Evolutionary conservation across 2,888 invertebrate genomes (phyloP).

Genomic region (Macroteleia sp.): DNA sequence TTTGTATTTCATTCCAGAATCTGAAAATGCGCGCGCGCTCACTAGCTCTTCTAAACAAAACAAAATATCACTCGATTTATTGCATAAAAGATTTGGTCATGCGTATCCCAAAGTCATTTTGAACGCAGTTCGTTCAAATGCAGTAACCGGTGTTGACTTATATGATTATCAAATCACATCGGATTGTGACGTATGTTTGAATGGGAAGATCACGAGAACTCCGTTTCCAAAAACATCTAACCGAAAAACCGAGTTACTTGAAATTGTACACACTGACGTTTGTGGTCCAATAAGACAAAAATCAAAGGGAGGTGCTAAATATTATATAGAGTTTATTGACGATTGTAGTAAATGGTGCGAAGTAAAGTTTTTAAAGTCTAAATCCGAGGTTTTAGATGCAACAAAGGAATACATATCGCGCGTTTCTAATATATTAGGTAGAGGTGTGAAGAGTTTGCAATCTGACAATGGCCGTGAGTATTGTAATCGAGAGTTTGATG

Average conservation of each 20-base stretch:
- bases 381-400: not conserved
- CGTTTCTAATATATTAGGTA: not conserved
- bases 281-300: not conserved
- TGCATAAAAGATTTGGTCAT: no score
- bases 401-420: not conserved
- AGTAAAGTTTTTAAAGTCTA: not conserved
- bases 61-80: no score
- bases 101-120: no score
- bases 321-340: not conserved
- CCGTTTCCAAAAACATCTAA: not conserved
- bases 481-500: not conserved
- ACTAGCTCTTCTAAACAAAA: no score
- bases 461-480: not conserved
- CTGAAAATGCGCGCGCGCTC: no score
- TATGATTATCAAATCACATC: not conserved
- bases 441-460: not conserved
- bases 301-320: not conserved
- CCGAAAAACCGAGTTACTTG: not conserved
- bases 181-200: slow-evolving; percentile 37
- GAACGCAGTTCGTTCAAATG: no score
- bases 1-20: no score
- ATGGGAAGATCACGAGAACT: not conserved
- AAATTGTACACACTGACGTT: not conserved
- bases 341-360: slow-evolving; percentile 41
- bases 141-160: not conserved